Conservation (phyloP, 2,797 vertebrate species). For the Bucorvus abyssinicus region DNA sequence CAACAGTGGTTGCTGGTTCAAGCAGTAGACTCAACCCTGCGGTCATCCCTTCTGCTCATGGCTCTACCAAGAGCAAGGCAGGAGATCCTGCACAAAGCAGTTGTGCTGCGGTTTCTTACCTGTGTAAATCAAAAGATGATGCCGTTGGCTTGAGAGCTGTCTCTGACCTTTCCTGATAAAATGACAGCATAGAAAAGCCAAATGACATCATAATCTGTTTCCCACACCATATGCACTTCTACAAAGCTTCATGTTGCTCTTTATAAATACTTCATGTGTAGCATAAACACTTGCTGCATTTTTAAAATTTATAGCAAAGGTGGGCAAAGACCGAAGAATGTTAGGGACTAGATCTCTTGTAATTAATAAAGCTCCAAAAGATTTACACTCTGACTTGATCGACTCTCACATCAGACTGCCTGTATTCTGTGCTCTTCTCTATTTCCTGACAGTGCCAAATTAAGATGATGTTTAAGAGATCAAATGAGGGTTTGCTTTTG, state of each 20-base stretch:
- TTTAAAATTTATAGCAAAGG: neutral
- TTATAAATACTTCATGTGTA: neutral
- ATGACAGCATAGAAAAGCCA: neutral
- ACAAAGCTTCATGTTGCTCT: neutral
- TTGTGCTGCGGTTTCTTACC: neutral
- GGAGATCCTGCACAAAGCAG: neutral
- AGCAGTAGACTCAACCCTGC: neutral
- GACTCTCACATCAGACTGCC: neutral
- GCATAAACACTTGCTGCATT: neutral
- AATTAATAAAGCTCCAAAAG: neutral
- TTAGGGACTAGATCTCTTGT: neutral
- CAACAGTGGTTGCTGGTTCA: rapidly evolving
- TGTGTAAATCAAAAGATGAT: neutral
- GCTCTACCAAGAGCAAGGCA: neutral
- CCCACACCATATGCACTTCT: rapidly evolving
- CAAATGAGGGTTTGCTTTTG: neutral
- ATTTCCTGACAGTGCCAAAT: neutral
- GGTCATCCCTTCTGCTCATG: neutral
- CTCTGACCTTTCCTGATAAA: neutral
- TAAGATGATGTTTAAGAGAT: neutral
- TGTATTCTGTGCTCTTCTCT: neutral
- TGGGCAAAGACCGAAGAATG: neutral
- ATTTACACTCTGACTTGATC: neutral
- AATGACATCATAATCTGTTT: neutral
- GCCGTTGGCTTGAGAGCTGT: neutral